Evolutionary conservation across 2,797 vertebrate genomes (phyloP).

Genomic region (Sebastes oblongus): DNA sequence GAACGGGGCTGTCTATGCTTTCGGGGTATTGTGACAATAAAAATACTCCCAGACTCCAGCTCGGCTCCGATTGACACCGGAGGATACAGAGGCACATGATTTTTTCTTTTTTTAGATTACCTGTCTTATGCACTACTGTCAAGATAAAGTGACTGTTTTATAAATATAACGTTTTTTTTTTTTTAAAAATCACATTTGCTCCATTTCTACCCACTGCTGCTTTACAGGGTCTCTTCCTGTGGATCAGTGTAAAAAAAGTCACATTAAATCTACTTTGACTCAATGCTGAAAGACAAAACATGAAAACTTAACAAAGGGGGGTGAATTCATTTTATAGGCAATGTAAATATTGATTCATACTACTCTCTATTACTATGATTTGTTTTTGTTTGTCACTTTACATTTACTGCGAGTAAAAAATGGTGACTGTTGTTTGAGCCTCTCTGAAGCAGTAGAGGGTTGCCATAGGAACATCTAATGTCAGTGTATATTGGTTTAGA

Average conservation of each 20-base stretch:
- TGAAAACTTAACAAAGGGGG: not conserved
- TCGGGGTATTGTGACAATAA: not conserved
- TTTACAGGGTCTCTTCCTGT: not conserved
- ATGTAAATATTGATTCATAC: not conserved
- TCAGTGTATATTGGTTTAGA: slow-evolving; percentile 8
- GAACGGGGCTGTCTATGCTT: not conserved
- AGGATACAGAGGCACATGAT: too few relatives aligned
- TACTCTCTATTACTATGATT: too few relatives aligned
- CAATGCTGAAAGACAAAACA: not conserved
- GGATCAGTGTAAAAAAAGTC: not conserved
- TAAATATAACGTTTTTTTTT: too few relatives aligned
- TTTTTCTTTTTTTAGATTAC: too few relatives aligned
- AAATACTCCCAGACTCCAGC: too few relatives aligned
- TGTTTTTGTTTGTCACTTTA: not conserved
- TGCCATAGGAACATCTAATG: slow-evolving; percentile 36
- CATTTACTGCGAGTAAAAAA: not conserved
- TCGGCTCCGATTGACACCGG: too few relatives aligned
- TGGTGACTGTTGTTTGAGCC: not conserved
- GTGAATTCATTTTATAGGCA: not conserved
- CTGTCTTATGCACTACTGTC: too few relatives aligned
- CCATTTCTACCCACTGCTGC: too few relatives aligned
- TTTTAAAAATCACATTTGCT: too few relatives aligned
- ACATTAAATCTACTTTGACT: not conserved
- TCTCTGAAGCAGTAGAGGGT: not conserved
- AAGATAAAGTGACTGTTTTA: too few relatives aligned